These are phyloP conservation scores for Patella depressa DNA, from an alignment of 2,888 invertebrate genomes.

Conservation along the genomic window DNA sequence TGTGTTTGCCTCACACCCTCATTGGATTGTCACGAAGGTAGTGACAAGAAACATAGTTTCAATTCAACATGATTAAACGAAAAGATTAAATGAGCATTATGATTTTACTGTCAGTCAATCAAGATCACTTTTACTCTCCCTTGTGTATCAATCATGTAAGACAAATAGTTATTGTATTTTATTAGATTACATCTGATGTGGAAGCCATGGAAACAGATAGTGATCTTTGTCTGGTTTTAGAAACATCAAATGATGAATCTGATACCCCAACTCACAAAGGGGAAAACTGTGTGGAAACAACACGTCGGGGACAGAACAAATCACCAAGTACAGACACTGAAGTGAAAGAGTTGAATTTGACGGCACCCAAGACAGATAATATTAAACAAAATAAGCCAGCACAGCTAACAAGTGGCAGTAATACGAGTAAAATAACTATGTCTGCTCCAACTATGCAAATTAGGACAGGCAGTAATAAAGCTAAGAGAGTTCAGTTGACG, in stretches of 20 bases:
- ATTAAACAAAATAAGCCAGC: not conserved
- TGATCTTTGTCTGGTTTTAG: conserved; percentile 19
- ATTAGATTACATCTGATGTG: not conserved
- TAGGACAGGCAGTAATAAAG: conserved; percentile 37
- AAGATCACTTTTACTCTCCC: not conserved
- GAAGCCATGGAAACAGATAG: conserved; percentile 9
- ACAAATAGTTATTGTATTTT: not conserved
- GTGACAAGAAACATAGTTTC: no score
- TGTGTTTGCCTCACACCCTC: no score
- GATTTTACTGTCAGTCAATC: not conserved
- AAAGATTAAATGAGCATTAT: no score
- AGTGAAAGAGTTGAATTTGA: not conserved
- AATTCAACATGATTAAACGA: no score
- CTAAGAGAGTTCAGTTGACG: conserved; percentile 44
- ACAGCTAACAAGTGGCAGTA: not conserved
- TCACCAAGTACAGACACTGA: not conserved
- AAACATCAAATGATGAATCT: conserved; percentile 19
- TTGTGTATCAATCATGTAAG: not conserved
- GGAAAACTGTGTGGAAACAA: not conserved
- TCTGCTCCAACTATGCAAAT: conserved; percentile 31
- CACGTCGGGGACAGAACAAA: not conserved
- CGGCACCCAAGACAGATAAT: no score
- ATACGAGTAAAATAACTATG: not conserved
- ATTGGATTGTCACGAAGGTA: no score
- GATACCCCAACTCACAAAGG: conserved; percentile 14